These are phyloP conservation scores for Cephalopachus bancanus DNA, from an alignment of 2,797 vertebrate genomes.

Conservation along the genomic window DNA sequence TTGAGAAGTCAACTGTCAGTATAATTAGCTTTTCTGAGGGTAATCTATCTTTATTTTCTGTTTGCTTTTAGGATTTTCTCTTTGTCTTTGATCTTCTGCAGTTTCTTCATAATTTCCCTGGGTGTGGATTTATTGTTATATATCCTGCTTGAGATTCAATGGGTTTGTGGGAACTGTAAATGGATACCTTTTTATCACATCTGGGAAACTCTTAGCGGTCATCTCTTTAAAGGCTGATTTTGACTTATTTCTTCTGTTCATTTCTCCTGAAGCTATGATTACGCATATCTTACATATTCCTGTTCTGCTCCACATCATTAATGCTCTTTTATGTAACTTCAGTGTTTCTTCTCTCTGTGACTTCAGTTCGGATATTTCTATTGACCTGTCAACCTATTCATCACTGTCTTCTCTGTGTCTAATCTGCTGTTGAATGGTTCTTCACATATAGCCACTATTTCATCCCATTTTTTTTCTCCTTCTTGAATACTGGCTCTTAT, in stretches of 20 bases:
- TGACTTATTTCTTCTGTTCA: not conserved
- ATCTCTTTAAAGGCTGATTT: not conserved
- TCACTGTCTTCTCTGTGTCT: not conserved
- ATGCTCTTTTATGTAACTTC: not conserved
- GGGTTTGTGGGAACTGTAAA: not conserved
- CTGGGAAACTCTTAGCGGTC: not conserved
- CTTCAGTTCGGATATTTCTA: not conserved
- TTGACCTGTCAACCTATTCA: not conserved
- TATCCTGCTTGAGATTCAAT: not conserved
- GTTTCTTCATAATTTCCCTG: not conserved
- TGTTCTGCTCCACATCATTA: not conserved
- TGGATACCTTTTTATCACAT: not conserved
- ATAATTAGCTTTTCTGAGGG: not conserved
- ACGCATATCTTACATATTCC: too few species aligned
- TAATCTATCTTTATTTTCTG: not conserved
- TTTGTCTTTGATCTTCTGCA: slow-evolving; percentile 10
- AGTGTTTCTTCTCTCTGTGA: not conserved
- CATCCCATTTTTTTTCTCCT: not conserved
- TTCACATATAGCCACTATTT: not conserved
- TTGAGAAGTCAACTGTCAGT: not conserved
- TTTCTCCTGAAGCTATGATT: not conserved
- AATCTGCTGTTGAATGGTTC: not conserved
- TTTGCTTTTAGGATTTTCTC: not conserved
- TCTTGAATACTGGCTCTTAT: not conserved
- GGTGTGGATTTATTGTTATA: not conserved